Conservation (phyloP, 2,797 vertebrate species). For the Cossypha dichroa region DNA sequence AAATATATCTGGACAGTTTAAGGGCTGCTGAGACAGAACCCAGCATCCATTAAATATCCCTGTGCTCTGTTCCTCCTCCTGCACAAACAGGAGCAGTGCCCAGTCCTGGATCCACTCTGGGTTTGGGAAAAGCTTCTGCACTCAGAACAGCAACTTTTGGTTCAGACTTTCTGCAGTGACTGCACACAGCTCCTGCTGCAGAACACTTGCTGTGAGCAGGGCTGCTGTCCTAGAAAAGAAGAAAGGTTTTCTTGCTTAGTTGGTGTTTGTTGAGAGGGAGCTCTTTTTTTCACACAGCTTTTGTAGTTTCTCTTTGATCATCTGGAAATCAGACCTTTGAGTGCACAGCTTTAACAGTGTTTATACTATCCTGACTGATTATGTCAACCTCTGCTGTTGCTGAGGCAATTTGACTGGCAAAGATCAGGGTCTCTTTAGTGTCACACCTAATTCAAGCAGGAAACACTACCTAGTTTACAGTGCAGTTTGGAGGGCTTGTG, state of each 20-base stretch:
- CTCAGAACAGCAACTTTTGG: background rate
- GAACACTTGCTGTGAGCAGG: rapidly evolving
- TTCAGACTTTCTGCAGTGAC: background rate
- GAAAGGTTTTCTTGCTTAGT: background rate
- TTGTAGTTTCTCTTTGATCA: constrained; percentile 16
- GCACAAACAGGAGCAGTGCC: too few species aligned
- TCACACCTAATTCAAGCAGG: background rate
- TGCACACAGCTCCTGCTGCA: background rate
- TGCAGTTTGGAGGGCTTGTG: background rate
- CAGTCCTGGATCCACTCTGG: rapidly evolving
- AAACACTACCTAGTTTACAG: background rate
- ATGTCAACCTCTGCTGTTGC: background rate
- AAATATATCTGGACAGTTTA: background rate
- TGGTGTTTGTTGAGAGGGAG: background rate
- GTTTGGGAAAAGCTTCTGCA: background rate
- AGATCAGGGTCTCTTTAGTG: background rate
- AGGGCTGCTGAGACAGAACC: background rate
- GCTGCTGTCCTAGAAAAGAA: constrained; percentile 1
- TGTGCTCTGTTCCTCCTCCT: background rate
- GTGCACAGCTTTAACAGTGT: background rate
- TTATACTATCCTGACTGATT: background rate
- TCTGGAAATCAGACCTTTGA: background rate
- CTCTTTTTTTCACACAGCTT: background rate
- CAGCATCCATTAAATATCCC: rapidly evolving
- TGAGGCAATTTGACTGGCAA: background rate